Evolutionary conservation across 2,113 vertebrate species (phyloP).

Genomic region (Atlantisia rogersi): DNA sequence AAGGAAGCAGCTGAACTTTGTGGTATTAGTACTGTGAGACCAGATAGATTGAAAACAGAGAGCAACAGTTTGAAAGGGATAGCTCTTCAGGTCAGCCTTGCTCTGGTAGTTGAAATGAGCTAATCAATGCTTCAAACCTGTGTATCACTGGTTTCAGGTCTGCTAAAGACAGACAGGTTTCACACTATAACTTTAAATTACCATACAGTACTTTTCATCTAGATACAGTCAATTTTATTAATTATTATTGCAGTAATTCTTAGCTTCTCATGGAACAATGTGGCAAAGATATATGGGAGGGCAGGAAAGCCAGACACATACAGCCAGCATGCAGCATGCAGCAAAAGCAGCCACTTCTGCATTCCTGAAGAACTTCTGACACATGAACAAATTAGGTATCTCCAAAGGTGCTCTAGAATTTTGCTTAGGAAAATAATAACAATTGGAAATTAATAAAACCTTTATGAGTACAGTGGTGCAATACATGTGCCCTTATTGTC

Average conservation of each 20-base stretch:
- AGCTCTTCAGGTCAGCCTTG: not conserved
- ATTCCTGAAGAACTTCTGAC: not conserved
- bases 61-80: not conserved
- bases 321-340: not conserved
- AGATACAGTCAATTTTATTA: not conserved
- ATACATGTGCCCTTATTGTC: not conserved
- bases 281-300: not conserved
- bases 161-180: not conserved
- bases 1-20: not conserved
- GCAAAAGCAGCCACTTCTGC: not conserved
- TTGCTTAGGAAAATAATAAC: not conserved
- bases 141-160: not conserved
- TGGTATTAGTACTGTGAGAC: not conserved
- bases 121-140: not conserved
- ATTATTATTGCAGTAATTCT: not conserved
- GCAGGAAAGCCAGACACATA: not conserved
- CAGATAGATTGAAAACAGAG: not conserved
- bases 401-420: not conserved
- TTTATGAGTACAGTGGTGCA: not conserved
- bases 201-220: too few species aligned
- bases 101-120: not conserved
- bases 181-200: not conserved
- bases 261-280: rapidly evolving
- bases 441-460: not conserved
- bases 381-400: not conserved